These are phyloP conservation scores for Crocuta crocuta DNA, from an alignment of 2,113 vertebrate genomes.

Conservation along the genomic window DNA sequence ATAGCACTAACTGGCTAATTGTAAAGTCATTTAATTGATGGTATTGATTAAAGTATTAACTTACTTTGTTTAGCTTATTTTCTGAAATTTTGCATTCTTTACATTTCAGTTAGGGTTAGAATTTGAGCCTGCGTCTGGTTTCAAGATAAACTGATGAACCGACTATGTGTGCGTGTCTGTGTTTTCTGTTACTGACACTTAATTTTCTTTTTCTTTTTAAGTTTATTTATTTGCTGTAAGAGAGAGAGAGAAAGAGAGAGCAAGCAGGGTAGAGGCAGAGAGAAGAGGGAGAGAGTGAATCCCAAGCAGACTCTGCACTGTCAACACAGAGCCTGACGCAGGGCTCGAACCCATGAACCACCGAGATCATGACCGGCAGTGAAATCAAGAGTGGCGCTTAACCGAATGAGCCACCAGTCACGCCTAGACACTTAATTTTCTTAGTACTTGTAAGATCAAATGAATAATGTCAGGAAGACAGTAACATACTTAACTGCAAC, in stretches of 20 bases:
- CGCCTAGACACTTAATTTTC: not conserved
- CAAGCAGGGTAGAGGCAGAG: too few species aligned
- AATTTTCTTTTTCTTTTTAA: not conserved
- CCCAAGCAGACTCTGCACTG: too few species aligned
- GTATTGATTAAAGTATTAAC: not conserved
- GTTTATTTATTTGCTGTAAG: too few species aligned
- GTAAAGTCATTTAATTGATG: not conserved
- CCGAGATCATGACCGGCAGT: too few species aligned
- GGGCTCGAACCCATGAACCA: too few species aligned
- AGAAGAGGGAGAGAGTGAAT: too few species aligned
- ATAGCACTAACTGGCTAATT: not conserved
- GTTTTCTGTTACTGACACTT: constrained; percentile 6
- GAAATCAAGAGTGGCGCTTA: too few species aligned
- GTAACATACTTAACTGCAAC: not conserved
- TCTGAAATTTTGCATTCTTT: not conserved
- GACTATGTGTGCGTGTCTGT: not conserved
- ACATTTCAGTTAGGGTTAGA: not conserved
- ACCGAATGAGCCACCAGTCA: too few species aligned
- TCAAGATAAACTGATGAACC: constrained; percentile 26
- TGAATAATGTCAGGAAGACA: not conserved
- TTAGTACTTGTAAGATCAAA: not conserved
- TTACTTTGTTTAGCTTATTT: not conserved
- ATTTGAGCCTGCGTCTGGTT: not conserved
- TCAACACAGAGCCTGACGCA: rapidly evolving
- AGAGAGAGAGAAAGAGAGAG: too few species aligned